Percentiles rank a stretch among this genome's conserved stretches.
Conservation (phyloP, 2,113 vertebrate species). For the Apteryx mantelli region DNA sequence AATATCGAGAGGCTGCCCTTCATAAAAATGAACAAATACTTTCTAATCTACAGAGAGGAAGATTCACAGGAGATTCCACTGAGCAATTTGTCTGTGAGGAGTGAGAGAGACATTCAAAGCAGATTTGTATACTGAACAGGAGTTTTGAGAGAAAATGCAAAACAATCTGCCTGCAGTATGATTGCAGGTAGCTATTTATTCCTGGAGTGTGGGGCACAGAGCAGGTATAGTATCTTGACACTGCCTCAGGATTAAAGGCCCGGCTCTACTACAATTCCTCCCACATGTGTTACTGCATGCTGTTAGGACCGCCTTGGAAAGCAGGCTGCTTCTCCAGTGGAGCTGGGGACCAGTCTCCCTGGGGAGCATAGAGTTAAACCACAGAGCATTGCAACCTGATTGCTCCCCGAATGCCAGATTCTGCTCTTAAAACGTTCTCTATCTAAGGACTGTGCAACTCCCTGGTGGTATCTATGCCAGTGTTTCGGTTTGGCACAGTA, state of each 20-base stretch:
- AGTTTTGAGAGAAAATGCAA: slow-evolving; percentile 18
- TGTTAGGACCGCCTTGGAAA: background rate
- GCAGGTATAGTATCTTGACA: background rate
- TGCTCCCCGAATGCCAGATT: background rate
- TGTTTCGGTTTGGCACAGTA: background rate
- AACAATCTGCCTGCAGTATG: background rate
- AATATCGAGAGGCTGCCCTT: slow-evolving; percentile 76
- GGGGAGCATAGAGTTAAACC: background rate
- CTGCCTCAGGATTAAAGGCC: slow-evolving; percentile 7
- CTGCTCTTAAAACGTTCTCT: background rate
- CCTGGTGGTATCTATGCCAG: fast-evolving
- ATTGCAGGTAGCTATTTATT: slow-evolving; percentile 49
- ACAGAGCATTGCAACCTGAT: background rate
- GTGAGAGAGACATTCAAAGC: slow-evolving; percentile 31
- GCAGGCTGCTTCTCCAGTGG: background rate
- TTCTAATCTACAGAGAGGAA: slow-evolving; percentile 63
- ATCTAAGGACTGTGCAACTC: fast-evolving
- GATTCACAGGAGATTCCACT: slow-evolving; percentile 56
- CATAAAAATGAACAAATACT: slow-evolving; percentile 79
- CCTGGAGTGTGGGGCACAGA: slow-evolving; percentile 7
- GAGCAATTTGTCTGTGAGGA: slow-evolving; percentile 55
- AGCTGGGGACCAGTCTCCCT: background rate
- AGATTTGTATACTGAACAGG: background rate
- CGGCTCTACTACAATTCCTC: slow-evolving; percentile 50
- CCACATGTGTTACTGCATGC: background rate